Evolutionary conservation across 2,888 invertebrate genomes (phyloP).

Genomic region (Empis stercorea): DNA sequence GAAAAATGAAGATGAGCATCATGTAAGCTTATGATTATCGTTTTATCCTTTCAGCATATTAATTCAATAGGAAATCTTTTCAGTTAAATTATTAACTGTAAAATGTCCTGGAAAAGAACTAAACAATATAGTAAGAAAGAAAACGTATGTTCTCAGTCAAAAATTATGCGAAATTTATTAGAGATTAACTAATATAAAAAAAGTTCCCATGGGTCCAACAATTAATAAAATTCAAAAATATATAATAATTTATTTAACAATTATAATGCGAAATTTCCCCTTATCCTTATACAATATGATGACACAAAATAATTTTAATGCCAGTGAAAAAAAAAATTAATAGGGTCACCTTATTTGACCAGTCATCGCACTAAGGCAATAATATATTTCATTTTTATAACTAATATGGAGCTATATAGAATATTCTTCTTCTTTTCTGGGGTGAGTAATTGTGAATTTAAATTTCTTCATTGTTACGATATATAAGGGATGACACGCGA

Average conservation of each 20-base stretch:
- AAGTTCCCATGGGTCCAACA: conserved; percentile 8
- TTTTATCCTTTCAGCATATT: neutral
- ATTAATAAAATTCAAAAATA: conserved; percentile 8
- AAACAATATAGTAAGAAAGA: no score
- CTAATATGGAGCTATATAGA: neutral
- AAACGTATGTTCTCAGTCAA: no score
- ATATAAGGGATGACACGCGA: conserved; percentile 1
- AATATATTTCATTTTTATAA: no score
- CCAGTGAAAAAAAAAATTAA: neutral
- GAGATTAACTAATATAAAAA: neutral
- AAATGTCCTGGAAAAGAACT: no score
- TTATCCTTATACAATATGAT: neutral
- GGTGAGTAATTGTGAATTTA: neutral
- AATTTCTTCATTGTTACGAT: no score
- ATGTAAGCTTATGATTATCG: neutral
- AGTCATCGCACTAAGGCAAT: neutral
- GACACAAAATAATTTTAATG: neutral
- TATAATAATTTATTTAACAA: neutral
- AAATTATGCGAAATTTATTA: no score
- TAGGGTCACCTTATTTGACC: neutral
- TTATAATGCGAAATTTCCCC: neutral
- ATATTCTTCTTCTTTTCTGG: neutral
- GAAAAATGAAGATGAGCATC: neutral
- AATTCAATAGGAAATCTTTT: no score
- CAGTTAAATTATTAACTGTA: no score